Percentiles rank a stretch among this genome's conserved stretches.
phyloP scores from a whole-genome alignment of 2,797 vertebrate species.

The Hemitrygon akajei region DNA sequence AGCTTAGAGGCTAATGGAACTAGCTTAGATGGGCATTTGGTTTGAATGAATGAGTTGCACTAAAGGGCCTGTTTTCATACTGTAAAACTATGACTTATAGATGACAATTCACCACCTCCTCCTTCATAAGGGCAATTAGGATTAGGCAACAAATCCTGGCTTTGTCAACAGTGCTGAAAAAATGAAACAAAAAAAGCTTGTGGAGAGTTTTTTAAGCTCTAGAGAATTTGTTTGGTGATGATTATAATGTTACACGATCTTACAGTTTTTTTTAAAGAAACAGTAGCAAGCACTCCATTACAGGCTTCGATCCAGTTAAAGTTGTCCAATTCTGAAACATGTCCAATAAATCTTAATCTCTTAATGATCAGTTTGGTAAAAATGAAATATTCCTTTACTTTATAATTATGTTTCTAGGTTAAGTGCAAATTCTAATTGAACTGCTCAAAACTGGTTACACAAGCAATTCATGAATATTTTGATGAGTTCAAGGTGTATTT shows the following conservation, averaged over 20 bases:
- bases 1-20: no score
- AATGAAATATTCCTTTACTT: not conserved
- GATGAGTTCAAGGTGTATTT: conserved; percentile 11
- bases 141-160: no score
- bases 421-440: not conserved
- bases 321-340: no score
- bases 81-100: no score
- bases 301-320: not conserved
- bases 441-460: not conserved
- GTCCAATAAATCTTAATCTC: not conserved
- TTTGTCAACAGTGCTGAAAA: no score
- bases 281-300: no score
- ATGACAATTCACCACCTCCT: no score
- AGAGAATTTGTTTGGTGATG: not conserved
- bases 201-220: not conserved
- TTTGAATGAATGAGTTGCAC: no score
- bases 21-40: no score
- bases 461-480: conserved; percentile 8
- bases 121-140: no score
- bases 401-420: not conserved
- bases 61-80: no score
- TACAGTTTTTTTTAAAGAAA: not conserved
- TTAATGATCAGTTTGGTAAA: not conserved
- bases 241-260: not conserved
- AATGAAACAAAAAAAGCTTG: no score